phyloP scores from a whole-genome alignment of 2,113 vertebrate genomes.

The Odocoileus virginianus region DNA sequence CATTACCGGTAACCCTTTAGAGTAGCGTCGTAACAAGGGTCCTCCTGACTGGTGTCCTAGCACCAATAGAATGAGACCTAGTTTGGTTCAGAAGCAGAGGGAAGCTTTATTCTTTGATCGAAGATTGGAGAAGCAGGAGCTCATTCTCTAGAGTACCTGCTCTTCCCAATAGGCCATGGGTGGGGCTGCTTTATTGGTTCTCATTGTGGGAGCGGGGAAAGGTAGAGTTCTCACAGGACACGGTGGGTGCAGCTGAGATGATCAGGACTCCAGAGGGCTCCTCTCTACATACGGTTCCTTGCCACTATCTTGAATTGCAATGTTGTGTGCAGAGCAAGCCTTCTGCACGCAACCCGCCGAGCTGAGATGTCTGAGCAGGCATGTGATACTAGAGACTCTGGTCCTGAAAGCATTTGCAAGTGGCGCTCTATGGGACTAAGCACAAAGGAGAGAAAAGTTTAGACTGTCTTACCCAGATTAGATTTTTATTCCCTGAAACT shows the following conservation, averaged over 20 bases:
- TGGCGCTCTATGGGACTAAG: background rate
- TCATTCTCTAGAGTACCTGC: background rate
- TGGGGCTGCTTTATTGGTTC: background rate
- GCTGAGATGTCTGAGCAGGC: background rate
- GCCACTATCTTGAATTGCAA: background rate
- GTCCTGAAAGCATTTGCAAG: background rate
- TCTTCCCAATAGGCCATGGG: background rate
- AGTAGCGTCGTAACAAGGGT: background rate
- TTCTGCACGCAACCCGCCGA: no score
- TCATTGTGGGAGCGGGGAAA: rapidly evolving
- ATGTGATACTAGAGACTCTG: no score
- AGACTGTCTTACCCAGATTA: background rate
- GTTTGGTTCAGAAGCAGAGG: background rate
- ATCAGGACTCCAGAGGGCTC: background rate
- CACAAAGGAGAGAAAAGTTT: background rate
- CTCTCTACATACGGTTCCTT: no score
- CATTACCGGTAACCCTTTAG: background rate
- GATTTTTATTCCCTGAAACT: background rate
- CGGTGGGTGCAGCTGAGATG: background rate
- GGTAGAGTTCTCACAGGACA: background rate
- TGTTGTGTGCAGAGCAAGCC: background rate
- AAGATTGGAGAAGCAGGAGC: background rate
- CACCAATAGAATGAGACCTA: background rate
- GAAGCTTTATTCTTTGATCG: background rate
- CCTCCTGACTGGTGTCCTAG: background rate